Evolutionary conservation across 1,140 invertebrate genomes (phyloP).

Genomic region (Halyomorpha halys): DNA sequence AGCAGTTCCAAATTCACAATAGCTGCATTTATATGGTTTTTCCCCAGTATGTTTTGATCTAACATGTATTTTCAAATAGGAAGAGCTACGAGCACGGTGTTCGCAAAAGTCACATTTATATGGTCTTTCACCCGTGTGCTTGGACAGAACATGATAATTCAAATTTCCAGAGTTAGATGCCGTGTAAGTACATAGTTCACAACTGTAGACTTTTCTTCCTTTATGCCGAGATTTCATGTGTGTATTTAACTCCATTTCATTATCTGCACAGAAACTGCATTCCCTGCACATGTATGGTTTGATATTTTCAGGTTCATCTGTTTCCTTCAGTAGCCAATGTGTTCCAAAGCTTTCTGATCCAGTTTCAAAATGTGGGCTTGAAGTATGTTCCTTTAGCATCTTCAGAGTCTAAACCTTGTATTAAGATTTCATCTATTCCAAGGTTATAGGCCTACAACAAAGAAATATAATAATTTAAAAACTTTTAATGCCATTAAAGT

Average conservation of each 20-base stretch:
- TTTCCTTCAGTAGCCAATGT: no score
- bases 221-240: not conserved
- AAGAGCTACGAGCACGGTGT: not conserved
- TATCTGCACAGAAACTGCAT: not conserved
- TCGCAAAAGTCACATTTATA: constrained; percentile 8
- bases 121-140: constrained; percentile 10
- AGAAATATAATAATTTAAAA: no score
- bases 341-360: no score
- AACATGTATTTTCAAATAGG: constrained; percentile 2
- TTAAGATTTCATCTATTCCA: no score
- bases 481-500: no score
- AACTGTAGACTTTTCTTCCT: not conserved
- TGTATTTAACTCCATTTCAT: not conserved
- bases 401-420: no score
- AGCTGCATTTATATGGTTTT: not conserved
- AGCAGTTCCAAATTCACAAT: not conserved
- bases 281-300: not conserved
- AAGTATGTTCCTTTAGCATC: no score
- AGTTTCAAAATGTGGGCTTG: no score
- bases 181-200: not conserved
- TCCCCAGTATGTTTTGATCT: constrained; percentile 2
- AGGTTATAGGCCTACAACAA: no score
- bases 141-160: constrained; percentile 1
- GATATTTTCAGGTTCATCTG: no score
- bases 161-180: not conserved